Percentiles rank a stretch among this genome's conserved stretches.
Evolutionary conservation across 2,888 invertebrate species (phyloP).

Genomic region (Pandemis heparana): DNA sequence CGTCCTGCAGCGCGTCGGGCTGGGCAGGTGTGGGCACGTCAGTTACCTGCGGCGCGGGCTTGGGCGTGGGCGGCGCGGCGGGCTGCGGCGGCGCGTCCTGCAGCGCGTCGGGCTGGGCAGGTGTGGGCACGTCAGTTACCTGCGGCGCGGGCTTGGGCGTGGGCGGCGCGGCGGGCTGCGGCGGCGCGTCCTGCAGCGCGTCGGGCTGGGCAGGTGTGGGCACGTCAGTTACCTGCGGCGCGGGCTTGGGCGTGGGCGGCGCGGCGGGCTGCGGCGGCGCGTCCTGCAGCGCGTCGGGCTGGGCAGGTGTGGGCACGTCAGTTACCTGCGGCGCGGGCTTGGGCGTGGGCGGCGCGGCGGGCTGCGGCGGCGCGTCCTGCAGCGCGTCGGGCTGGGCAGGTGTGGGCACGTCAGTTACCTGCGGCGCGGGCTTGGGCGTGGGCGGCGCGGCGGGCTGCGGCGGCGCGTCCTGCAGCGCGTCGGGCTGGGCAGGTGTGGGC

Average conservation of each 20-base stretch:
- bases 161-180: slow-evolving; percentile 68
- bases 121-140: too few species aligned
- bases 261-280: slow-evolving; percentile 57
- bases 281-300: slow-evolving; percentile 73
- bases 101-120: slow-evolving; percentile 65
- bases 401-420: too few species aligned
- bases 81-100: slow-evolving; percentile 48
- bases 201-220: too few species aligned
- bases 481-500: too few species aligned
- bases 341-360: too few species aligned
- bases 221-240: slow-evolving; percentile 15
- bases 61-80: slow-evolving; percentile 41
- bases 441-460: slow-evolving; percentile 68
- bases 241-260: slow-evolving; percentile 56
- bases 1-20: slow-evolving; percentile 38
- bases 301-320: too few species aligned
- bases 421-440: slow-evolving; percentile 10
- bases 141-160: slow-evolving; percentile 7
- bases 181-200: slow-evolving; percentile 53
- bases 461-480: slow-evolving; percentile 55
- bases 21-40: too few species aligned
- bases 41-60: slow-evolving; percentile 21
- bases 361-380: too few species aligned
- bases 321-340: slow-evolving; percentile 9
- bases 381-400: too few species aligned